A percentile compares a stretch with the other conserved stretches of the same genome.
Evolutionary conservation across 2,797 vertebrate species (phyloP).

Genomic region (Cyprinodon diabolis): DNA sequence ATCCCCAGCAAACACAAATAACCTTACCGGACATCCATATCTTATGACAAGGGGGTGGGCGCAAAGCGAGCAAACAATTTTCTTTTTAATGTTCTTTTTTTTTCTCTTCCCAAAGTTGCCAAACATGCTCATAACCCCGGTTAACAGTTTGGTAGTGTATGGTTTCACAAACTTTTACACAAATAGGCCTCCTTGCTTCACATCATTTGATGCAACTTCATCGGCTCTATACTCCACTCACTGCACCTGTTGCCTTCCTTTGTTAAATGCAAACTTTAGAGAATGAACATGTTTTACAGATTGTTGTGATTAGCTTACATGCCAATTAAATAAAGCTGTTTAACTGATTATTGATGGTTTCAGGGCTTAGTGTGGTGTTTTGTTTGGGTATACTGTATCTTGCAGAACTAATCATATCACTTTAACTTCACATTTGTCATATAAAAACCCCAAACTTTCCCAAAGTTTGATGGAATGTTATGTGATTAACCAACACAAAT

Average conservation of each 20-base stretch:
- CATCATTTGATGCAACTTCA: constrained; percentile 65
- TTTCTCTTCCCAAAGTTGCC: constrained; percentile 71
- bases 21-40: constrained; percentile 85
- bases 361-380: constrained; percentile 16
- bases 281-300: constrained; percentile 49
- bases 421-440: not conserved
- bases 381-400: not conserved
- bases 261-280: constrained; percentile 57
- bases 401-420: not conserved
- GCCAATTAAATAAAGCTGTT: constrained; percentile 17
- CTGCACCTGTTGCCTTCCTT: constrained; percentile 65
- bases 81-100: constrained; percentile 74
- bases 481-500: not conserved
- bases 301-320: constrained; percentile 42
- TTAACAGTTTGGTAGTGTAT: constrained; percentile 75
- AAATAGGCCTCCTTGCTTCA: constrained; percentile 59
- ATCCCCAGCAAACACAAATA: constrained; percentile 82
- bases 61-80: constrained; percentile 76
- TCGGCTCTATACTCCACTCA: constrained; percentile 54
- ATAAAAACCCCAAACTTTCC: not conserved
- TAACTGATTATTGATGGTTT: constrained; percentile 8
- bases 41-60: constrained; percentile 83
- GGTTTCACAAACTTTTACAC: constrained; percentile 74
- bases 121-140: constrained; percentile 72
- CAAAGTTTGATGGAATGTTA: not conserved